Conservation (phyloP, 2,113 vertebrate genomes). For the Cheilinus undulatus region DNA sequence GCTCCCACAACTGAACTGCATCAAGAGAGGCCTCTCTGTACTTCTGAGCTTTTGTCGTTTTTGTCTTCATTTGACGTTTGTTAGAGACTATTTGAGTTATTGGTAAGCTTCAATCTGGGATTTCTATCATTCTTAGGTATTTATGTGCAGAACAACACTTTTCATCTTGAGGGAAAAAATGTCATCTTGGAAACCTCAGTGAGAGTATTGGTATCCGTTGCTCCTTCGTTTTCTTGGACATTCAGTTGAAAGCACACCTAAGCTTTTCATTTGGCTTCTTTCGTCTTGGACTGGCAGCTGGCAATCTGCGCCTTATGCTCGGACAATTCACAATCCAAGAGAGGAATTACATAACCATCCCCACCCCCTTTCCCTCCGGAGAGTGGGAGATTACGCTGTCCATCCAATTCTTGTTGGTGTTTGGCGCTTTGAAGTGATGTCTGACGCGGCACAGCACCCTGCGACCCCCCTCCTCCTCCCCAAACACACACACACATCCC, state of each 20-base stretch:
- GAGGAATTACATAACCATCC: conserved; percentile 68
- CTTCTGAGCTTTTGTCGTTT: conserved; percentile 81
- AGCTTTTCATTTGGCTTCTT: conserved; percentile 71
- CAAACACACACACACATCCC: background rate
- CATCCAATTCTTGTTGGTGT: conserved; percentile 70
- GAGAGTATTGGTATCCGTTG: conserved; percentile 66
- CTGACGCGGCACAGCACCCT: conserved; percentile 52
- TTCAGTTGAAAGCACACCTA: conserved; percentile 72
- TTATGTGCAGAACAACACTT: conserved; percentile 79
- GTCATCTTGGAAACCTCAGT: conserved; percentile 65
- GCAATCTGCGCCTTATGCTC: conserved; percentile 70
- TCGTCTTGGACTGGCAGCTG: conserved; percentile 73
- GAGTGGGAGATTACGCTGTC: conserved; percentile 67
- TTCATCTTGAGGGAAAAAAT: conserved; percentile 70
- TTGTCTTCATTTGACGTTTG: conserved; percentile 80
- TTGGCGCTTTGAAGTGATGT: conserved; percentile 73
- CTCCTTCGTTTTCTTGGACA: conserved; percentile 39
- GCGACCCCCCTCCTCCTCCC: background rate
- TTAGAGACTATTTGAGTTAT: conserved; percentile 73
- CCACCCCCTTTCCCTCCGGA: conserved; percentile 28
- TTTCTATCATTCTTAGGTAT: conserved; percentile 83
- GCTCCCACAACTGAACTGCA: conserved; percentile 91
- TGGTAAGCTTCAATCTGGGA: conserved; percentile 79
- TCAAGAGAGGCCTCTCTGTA: conserved; percentile 59
- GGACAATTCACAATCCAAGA: conserved; percentile 71